Percentiles rank a stretch among this genome's conserved stretches.
Evolutionary conservation across 2,888 invertebrate species (phyloP).

Genomic region (Drosophila emarginata): DNA sequence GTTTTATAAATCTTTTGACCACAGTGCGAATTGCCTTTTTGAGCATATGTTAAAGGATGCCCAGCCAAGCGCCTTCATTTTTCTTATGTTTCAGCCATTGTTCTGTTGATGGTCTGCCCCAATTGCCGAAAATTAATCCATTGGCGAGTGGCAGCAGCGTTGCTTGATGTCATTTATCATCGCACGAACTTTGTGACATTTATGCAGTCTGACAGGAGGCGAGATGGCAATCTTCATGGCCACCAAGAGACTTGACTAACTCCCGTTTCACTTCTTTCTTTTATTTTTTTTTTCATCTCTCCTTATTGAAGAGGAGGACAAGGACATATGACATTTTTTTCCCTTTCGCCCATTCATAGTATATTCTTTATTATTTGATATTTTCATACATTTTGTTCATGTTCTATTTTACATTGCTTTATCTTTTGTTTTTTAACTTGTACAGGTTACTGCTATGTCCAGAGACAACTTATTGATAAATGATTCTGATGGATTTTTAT

Average conservation of each 20-base stretch:
- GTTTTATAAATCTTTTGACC: too few relatives aligned
- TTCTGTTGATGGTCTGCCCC: slow-evolving; percentile 1
- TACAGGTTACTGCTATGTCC: slow-evolving; percentile 7
- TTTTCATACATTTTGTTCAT: slow-evolving; percentile 43
- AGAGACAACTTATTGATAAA: slow-evolving; percentile 70
- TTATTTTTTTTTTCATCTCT: slow-evolving; percentile 5
- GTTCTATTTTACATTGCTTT: slow-evolving; percentile 27
- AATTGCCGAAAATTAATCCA: slow-evolving; percentile 35
- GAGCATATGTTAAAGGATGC: background rate
- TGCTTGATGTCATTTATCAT: slow-evolving; percentile 74
- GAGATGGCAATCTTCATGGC: slow-evolving; percentile 24
- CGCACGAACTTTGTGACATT: slow-evolving; percentile 73
- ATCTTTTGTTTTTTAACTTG: slow-evolving; percentile 10
- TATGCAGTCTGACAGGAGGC: slow-evolving; percentile 56
- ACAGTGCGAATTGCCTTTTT: background rate
- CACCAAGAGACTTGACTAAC: slow-evolving; percentile 30
- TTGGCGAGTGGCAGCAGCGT: slow-evolving; percentile 30
- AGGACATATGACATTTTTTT: slow-evolving; percentile 53
- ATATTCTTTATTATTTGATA: slow-evolving; percentile 56
- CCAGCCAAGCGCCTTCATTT: background rate
- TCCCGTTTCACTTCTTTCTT: slow-evolving; percentile 11
- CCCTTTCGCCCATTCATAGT: slow-evolving; percentile 23
- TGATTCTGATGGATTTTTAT: slow-evolving; percentile 72
- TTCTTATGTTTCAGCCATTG: background rate
- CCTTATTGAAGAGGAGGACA: background rate